A percentile compares a stretch with the other conserved stretches of the same genome.
phyloP scores from a whole-genome alignment of 2,113 vertebrate genomes.

The Pseudopodoces humilis region DNA sequence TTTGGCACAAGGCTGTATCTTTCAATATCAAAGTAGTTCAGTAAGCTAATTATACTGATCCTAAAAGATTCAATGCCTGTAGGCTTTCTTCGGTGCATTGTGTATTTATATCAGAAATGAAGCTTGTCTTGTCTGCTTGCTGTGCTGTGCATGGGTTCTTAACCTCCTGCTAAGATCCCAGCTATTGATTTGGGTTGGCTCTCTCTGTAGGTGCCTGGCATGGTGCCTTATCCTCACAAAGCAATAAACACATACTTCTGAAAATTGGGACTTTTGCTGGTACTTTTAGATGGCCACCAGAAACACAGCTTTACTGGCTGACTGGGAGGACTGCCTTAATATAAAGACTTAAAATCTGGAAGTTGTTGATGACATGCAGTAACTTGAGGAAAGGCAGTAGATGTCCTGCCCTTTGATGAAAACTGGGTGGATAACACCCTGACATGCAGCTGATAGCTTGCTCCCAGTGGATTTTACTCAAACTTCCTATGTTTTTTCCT shows the following conservation, averaged over 20 bases:
- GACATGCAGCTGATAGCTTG: not conserved
- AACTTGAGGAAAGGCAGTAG: not conserved
- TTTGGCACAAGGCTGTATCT: not conserved
- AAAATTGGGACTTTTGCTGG: not conserved
- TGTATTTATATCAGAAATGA: constrained; percentile 33
- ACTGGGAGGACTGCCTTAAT: not conserved
- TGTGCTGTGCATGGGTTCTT: constrained; percentile 40
- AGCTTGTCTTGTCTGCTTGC: constrained; percentile 36
- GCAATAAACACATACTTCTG: not conserved
- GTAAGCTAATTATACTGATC: constrained; percentile 30
- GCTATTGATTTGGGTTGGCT: constrained; percentile 46
- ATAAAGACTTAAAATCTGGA: not conserved
- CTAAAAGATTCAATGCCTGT: constrained; percentile 12
- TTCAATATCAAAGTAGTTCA: constrained; percentile 22
- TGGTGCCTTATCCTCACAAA: not conserved
- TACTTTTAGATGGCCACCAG: not conserved
- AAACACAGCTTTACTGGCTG: not conserved
- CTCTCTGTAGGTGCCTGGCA: not conserved
- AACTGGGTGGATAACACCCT: not conserved
- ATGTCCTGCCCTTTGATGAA: not conserved
- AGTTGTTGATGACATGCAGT: not conserved
- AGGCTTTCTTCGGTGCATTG: not conserved
- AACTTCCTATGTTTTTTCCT: not conserved
- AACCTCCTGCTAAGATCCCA: constrained; percentile 51
- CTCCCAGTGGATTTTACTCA: not conserved